Percentiles rank a stretch among this genome's conserved stretches.
These are phyloP conservation scores for Sporophila hypoxantha DNA, from an alignment of 2,113 vertebrate species.

Conservation along the genomic window DNA sequence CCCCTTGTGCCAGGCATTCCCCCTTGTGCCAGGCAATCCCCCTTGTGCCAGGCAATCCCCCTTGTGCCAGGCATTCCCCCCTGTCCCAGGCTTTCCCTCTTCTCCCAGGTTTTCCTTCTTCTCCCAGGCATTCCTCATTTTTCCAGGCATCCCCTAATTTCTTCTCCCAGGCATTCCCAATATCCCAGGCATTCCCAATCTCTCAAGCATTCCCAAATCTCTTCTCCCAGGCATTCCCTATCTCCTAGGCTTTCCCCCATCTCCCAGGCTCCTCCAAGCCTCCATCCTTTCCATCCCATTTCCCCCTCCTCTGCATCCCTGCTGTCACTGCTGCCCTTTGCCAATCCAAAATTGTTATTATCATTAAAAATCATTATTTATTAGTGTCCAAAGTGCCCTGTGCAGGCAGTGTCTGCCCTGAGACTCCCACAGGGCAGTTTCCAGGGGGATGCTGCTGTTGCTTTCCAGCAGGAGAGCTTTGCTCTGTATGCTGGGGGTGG, in stretches of 20 bases:
- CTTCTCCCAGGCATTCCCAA: too few relatives aligned
- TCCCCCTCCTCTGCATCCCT: background rate
- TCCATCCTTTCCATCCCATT: background rate
- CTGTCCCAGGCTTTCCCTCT: too few relatives aligned
- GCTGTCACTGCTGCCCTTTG: background rate
- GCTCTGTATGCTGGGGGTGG: background rate
- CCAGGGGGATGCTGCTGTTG: background rate
- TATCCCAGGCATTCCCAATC: too few relatives aligned
- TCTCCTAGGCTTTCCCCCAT: background rate
- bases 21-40: too few relatives aligned
- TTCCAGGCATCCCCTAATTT: background rate
- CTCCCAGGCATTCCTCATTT: background rate
- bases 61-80: too few relatives aligned
- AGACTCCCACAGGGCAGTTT: fast-evolving
- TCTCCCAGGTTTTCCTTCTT: too few relatives aligned
- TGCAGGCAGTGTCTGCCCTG: background rate
- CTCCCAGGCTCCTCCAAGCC: background rate
- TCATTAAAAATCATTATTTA: background rate
- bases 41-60: too few relatives aligned
- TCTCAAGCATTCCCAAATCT: too few relatives aligned
- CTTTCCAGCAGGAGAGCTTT: background rate
- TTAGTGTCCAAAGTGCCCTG: background rate
- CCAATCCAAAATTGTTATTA: background rate
- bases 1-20: background rate
- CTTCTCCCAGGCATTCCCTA: too few relatives aligned